phyloP scores from a whole-genome alignment of 2,113 vertebrate genomes.

The Tichodroma muraria region DNA sequence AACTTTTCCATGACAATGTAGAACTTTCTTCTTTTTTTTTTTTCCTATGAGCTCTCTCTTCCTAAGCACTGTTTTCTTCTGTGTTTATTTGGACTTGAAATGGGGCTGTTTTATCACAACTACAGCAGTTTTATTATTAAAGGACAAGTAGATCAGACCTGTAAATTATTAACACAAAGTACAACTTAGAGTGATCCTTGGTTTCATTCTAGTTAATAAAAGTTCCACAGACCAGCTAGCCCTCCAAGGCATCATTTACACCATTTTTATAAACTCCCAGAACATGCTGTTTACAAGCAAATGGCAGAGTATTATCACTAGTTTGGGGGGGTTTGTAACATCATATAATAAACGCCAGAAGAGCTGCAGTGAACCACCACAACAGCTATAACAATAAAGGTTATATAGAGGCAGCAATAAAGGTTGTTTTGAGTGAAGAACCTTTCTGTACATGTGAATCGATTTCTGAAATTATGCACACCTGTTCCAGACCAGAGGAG shows the following conservation, averaged over 20 bases:
- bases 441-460: neutral
- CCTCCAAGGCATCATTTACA: neutral
- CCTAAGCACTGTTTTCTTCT: neutral
- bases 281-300: neutral
- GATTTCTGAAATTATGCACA: neutral
- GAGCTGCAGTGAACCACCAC: neutral
- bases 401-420: neutral
- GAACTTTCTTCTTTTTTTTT: neutral
- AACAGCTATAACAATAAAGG: neutral
- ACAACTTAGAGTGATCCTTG: neutral
- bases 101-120: neutral
- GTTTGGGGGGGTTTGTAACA: neutral
- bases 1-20: neutral
- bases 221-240: neutral
- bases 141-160: neutral
- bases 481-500: neutral
- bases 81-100: neutral
- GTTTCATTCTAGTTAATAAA: constrained; percentile 7
- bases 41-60: neutral
- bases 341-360: neutral
- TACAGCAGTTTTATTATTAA: neutral
- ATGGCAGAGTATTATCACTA: neutral
- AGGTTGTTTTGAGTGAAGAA: neutral
- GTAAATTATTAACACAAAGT: neutral
- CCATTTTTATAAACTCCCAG: neutral